Evolutionary conservation across 2,797 vertebrate species (phyloP).

Genomic region (Podarcis siculus): DNA sequence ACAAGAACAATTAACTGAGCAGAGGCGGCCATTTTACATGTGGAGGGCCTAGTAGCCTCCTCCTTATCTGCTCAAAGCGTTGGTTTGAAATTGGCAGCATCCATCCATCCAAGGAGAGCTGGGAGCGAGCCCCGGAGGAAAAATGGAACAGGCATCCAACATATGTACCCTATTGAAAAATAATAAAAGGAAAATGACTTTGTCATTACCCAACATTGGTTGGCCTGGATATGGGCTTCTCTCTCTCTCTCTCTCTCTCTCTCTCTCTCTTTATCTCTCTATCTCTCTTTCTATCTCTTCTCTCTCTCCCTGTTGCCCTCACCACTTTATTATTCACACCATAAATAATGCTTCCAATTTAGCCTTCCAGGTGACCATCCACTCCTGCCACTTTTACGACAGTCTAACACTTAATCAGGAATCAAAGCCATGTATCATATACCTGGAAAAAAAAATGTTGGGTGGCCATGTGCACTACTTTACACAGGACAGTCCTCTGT

Average conservation of each 20-base stretch:
- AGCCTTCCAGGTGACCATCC: conserved; percentile 59
- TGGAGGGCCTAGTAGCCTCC: neutral
- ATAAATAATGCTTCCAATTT: conserved; percentile 80
- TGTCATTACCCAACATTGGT: conserved; percentile 82
- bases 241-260: conserved; percentile 40
- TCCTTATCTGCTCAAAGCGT: neutral
- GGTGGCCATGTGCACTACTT: too few relatives aligned
- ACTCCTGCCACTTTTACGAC: neutral
- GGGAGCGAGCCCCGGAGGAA: neutral
- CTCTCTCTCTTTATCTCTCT: neutral
- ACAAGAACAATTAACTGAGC: neutral
- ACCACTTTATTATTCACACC: conserved; percentile 18
- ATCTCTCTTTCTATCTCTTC: conserved; percentile 47
- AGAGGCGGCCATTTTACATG: neutral
- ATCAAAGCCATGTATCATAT: neutral
- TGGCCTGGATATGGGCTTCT: conserved; percentile 69
- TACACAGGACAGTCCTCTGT: too few relatives aligned
- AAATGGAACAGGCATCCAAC: conserved; percentile 58
- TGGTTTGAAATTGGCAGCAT: conserved; percentile 1
- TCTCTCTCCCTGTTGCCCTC: conserved; percentile 8
- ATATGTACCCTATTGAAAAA: conserved; percentile 81
- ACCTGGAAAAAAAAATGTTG: too few relatives aligned
- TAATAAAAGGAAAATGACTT: conserved; percentile 84
- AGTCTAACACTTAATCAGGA: neutral
- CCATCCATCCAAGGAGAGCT: neutral